Evolutionary conservation across 1,140 invertebrate genomes (phyloP), one percentile per base, ranked within the genome.

Genomic region (Magallana angulata): DNA sequence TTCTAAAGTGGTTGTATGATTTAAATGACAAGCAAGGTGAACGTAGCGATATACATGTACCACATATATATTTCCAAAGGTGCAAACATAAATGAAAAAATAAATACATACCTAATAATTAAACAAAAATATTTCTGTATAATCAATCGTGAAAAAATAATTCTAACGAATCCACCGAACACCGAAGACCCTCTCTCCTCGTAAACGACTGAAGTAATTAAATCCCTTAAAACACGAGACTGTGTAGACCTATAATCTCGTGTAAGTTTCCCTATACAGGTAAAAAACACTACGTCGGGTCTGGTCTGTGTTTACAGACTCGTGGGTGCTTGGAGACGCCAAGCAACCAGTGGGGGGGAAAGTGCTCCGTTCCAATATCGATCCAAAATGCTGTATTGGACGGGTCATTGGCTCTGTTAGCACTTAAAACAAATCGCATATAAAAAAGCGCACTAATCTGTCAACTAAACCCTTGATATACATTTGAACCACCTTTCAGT

Each of bases 321-420:
- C 84, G 58, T 85, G 85, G 89, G 86, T 92, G 88, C 91, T 84
- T 92, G 85, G 91, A 90, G 90, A 92, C 91, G 87, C 90, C 82
- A 90, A 84, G 91, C 91, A 92, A 92, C 91, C 58, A 57, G 8
- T 36, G 62, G 86, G 36, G 36, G 88, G 88, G 84, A 76, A 86
- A 87, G 86, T 86, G 84, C 81, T 59, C 58, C 64, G 58, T 82
- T 87, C 76, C 82, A 84, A 64, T 89, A 89, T 89, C 81, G 88
- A 89, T 89, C 85, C 68, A 2, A 48, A 64, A 57, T 83, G 24
- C 58, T n/a, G 82, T 57, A 48, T 48, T 30, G 57, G 57, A 83
- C 58, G 57, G 57, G 58, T 58, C 82, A 83, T 58, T 83, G n/a
- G 82, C 18, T 83, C 58, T n/a, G 18, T 59, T 58, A 83, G 24